These are phyloP conservation scores for Folsomia manolachei DNA, from an alignment of 2,888 invertebrate species.

Conservation along the genomic window DNA sequence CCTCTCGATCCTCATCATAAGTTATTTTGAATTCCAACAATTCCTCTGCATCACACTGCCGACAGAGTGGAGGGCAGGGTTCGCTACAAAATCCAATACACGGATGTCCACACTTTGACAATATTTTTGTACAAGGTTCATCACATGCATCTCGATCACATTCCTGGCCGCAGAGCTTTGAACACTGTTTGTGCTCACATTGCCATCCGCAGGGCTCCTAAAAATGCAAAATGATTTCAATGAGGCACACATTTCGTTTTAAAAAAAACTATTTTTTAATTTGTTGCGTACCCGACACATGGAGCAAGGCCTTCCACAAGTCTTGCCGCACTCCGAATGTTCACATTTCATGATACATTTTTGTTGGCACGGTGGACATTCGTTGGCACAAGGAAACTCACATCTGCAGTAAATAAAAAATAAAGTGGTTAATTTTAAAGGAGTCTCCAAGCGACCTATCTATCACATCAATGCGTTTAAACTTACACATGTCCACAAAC, in stretches of 20 bases:
- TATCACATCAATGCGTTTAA: neutral
- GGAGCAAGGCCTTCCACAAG: conserved; percentile 40
- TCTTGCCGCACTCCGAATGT: conserved; percentile 37
- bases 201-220: conserved; percentile 38
- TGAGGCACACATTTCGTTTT: neutral
- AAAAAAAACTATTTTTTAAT: neutral
- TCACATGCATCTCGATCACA: conserved; percentile 54
- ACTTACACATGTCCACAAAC: conserved; percentile 62
- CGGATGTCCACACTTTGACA: conserved; percentile 54
- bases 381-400: conserved; percentile 50
- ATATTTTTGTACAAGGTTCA: conserved; percentile 52
- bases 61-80: conserved; percentile 64
- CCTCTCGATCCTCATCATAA: conserved; percentile 33
- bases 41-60: conserved; percentile 57
- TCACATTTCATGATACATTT: conserved; percentile 43
- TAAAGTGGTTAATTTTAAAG: neutral
- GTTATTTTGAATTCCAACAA: conserved; percentile 36
- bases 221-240: neutral
- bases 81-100: conserved; percentile 68
- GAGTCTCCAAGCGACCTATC: neutral
- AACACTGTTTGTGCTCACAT: conserved; percentile 35
- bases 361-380: conserved; percentile 52
- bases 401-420: conserved; percentile 25
- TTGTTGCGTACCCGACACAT: conserved; percentile 20
- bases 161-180: conserved; percentile 48